Evolutionary conservation across 1,140 invertebrate species (phyloP), one percentile per base, ranked within the genome.

Genomic region (Brachionus koreanus): DNA sequence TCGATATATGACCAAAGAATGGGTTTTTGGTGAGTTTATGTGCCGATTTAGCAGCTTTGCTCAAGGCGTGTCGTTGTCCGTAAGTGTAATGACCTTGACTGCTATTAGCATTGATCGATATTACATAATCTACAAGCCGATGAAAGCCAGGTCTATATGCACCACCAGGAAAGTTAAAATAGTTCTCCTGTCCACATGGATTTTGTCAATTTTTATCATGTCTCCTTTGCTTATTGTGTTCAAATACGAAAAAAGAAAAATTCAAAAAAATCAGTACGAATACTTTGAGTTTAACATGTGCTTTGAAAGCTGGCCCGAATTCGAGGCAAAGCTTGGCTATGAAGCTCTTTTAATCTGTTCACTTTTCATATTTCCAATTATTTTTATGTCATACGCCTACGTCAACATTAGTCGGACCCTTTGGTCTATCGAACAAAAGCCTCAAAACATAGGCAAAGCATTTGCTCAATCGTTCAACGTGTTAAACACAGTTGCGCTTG

Each of bases 1-100:
- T 43, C 43, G 57, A 13, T 52, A 72, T 42, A 42, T 82, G 13
- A 37, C 35, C 23, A 69, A 75, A 29, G 42, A 74, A 57, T 82
- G 82, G 82, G 35, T 72, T 33, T 75, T 82, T n/a, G 82, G 82
- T 7, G 82, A 82, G 25, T 49, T 82, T 43, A 46, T 82, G 57
- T 82, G 82, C 29, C 82, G 82, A 23, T 82, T 82, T n/a, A 49
- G 42, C 9, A 69, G 57, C 25, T 82, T 82, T 57, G 42, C 49
- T 52, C 82, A 82, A 82, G 67, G 63, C 5, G 42, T 72, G 16
- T 49, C 42, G 12, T 29, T 82, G 12, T 67, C 63, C 12, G 79
- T 82, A 16, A 82, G 57, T 67, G 79, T 69, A 10, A 65, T 82
- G 57, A 82, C 79, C 10, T 13, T 72, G 10, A 72, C 65, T 4